Evolutionary conservation across 2,888 invertebrate genomes (phyloP).

Genomic region (Drosophila colorata): DNA sequence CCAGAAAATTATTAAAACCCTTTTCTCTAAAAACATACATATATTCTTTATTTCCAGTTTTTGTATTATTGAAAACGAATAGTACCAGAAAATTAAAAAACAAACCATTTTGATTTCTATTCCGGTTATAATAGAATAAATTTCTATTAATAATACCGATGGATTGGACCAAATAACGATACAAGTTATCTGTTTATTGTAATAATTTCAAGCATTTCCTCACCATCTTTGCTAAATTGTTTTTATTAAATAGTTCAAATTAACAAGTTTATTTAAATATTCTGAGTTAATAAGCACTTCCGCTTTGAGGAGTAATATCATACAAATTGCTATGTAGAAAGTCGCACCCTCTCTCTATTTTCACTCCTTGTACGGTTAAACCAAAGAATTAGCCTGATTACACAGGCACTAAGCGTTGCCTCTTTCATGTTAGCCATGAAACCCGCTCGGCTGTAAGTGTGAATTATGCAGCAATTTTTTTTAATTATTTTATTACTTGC

Average conservation of each 20-base stretch:
- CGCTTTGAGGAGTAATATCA: neutral
- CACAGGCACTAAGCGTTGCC: slow-evolving; percentile 8
- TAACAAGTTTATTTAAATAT: neutral
- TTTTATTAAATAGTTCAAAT: neutral
- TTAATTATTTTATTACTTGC: slow-evolving; percentile 77
- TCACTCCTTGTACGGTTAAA: neutral
- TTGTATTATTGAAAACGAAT: too few relatives aligned
- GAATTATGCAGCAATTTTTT: slow-evolving; percentile 70
- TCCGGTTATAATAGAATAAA: too few relatives aligned
- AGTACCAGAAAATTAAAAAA: too few relatives aligned
- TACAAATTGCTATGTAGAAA: neutral
- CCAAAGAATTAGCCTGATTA: slow-evolving; percentile 26
- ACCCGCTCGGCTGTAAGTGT: slow-evolving; percentile 52
- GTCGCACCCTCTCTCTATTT: slow-evolving; percentile 3
- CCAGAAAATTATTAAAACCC: too few relatives aligned
- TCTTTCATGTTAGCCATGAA: slow-evolving; percentile 22
- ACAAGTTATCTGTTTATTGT: neutral
- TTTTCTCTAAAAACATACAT: too few relatives aligned
- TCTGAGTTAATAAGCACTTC: neutral
- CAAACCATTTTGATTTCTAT: too few relatives aligned
- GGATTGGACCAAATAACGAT: too few relatives aligned
- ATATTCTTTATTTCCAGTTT: too few relatives aligned
- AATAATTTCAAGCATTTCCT: neutral
- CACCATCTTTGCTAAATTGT: neutral
- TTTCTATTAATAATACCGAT: too few relatives aligned